A percentile compares a stretch with the other conserved stretches of the same genome.
These are phyloP conservation scores for Lasioglossum oenotherae DNA, from an alignment of 2,888 invertebrate species.

Conservation along the genomic window DNA sequence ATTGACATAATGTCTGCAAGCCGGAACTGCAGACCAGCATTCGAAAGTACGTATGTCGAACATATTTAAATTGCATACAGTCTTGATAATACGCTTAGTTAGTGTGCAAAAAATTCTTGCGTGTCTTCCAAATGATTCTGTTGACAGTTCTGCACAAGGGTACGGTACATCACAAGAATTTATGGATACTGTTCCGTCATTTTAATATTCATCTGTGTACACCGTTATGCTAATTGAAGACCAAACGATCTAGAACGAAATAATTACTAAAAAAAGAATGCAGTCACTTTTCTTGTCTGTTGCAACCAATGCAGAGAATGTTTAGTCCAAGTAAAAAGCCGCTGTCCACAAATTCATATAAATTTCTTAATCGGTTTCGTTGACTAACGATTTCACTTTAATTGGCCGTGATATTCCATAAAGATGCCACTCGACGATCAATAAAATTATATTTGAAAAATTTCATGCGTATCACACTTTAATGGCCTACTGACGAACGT, in stretches of 20 bases:
- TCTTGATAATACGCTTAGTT: not conserved
- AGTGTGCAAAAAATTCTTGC: not conserved
- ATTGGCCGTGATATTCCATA: not conserved
- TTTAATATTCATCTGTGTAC: not conserved
- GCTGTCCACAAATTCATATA: not conserved
- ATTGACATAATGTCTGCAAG: slow-evolving; percentile 56
- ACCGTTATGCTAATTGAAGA: no score
- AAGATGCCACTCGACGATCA: not conserved
- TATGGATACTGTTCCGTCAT: not conserved
- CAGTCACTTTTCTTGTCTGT: not conserved
- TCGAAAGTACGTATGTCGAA: slow-evolving; percentile 39
- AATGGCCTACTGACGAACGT: not conserved
- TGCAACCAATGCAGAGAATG: not conserved
- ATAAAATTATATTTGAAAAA: not conserved
- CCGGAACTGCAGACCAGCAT: slow-evolving; percentile 57
- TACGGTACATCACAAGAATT: not conserved
- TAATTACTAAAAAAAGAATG: not conserved
- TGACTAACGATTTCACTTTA: not conserved
- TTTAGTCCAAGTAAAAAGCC: not conserved
- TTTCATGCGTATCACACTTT: not conserved
- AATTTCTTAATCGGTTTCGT: not conserved
- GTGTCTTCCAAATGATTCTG: not conserved
- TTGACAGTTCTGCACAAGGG: not conserved
- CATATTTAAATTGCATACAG: not conserved
- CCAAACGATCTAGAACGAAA: not conserved